phyloP scores from a whole-genome alignment of 23 tunicate genomes.

The Aplidium turbinatum region DNA sequence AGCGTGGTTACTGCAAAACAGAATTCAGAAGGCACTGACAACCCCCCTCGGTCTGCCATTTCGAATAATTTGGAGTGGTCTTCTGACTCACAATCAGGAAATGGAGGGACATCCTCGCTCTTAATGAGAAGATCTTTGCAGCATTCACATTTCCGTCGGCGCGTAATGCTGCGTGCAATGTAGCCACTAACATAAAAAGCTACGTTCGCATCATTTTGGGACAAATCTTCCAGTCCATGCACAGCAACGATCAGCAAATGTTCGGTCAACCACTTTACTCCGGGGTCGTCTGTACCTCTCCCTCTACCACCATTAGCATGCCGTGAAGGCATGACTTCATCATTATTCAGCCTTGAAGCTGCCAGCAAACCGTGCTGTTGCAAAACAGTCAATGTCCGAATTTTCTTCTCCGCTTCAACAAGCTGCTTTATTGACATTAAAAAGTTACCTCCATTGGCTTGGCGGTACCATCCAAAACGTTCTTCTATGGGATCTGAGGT shows the following conservation, averaged over 20 bases:
- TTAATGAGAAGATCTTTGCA: background rate
- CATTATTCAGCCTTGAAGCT: background rate
- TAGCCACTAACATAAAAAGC: constrained; percentile 11
- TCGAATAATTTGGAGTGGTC: background rate
- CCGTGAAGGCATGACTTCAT: background rate
- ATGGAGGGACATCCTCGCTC: background rate
- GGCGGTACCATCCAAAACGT: constrained; percentile 21
- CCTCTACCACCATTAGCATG: background rate
- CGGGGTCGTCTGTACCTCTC: background rate
- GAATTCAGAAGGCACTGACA: background rate
- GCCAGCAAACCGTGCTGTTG: background rate
- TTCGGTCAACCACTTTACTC: background rate
- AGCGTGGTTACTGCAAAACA: constrained; percentile 6
- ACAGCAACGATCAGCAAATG: background rate
- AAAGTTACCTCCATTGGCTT: constrained; percentile 18
- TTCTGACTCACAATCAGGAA: constrained; percentile 3
- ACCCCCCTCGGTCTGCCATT: constrained; percentile 8
- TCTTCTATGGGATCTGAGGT: constrained; percentile 10
- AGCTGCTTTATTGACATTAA: constrained; percentile 2
- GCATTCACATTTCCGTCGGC: background rate
- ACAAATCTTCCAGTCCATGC: background rate
- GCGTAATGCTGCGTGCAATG: constrained; percentile 10
- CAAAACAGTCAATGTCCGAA: background rate
- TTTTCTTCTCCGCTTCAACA: constrained; percentile 5
- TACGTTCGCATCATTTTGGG: background rate